Percentiles rank a stretch among this genome's conserved stretches.
phyloP scores from a whole-genome alignment of 2,797 vertebrate genomes.

The Pipistrellus kuhlii region DNA sequence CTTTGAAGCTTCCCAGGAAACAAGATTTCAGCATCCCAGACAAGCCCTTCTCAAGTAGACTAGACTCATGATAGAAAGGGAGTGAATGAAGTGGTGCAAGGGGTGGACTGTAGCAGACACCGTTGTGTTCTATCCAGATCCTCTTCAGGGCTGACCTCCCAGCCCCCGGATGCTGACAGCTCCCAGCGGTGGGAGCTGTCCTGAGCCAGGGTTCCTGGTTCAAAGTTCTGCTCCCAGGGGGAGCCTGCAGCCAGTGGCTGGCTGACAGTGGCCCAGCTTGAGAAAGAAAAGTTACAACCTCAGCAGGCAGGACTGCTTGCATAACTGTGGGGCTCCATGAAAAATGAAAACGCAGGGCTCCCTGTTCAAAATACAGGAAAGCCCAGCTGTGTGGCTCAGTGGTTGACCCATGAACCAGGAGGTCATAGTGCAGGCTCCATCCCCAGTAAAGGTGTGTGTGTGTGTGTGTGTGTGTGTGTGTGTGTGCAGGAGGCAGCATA shows the following conservation, averaged over 20 bases:
- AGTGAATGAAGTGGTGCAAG: not conserved
- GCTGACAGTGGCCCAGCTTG: conserved; percentile 4
- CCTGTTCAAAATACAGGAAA: not conserved
- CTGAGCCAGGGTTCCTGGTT: not conserved
- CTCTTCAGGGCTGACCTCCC: not conserved
- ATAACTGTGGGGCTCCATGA: not conserved
- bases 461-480: too few species aligned
- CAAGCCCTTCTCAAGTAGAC: too few species aligned
- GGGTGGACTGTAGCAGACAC: not conserved
- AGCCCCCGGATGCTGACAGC: not conserved
- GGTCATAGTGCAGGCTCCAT: too few species aligned
- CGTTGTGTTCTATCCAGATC: not conserved
- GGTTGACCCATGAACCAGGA: too few species aligned
- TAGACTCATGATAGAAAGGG: not conserved
- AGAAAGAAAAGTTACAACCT: not conserved
- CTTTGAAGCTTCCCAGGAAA: conserved; percentile 16
- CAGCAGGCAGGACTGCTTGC: not conserved
- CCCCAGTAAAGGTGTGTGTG: too few species aligned
- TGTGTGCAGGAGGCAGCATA: too few species aligned
- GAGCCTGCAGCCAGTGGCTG: not conserved
- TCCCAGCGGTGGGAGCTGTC: not conserved
- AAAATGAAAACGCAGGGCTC: not conserved
- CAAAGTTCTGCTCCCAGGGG: not conserved
- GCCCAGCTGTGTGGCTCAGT: too few species aligned
- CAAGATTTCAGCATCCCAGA: not conserved